Conservation (phyloP, 2,113 vertebrate species). For the Progne subis region DNA sequence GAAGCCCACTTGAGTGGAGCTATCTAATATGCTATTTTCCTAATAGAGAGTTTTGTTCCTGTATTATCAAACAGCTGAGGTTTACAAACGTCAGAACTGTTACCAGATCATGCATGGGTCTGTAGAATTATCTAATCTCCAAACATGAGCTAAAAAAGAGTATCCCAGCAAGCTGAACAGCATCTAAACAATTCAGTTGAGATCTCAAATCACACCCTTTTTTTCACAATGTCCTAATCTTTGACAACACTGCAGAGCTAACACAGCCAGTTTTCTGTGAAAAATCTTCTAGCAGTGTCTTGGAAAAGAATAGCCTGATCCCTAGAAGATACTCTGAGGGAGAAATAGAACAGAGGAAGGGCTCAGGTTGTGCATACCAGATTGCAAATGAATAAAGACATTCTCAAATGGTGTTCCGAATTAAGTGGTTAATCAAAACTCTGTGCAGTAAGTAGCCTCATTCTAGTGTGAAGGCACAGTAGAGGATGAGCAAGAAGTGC, state of each 20-base stretch:
- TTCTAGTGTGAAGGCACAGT: rapidly evolving
- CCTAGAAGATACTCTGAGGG: neutral
- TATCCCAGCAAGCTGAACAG: neutral
- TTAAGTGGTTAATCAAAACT: neutral
- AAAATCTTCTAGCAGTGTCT: neutral
- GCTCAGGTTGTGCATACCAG: neutral
- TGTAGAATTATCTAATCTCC: neutral
- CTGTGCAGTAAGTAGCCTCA: neutral
- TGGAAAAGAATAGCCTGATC: neutral
- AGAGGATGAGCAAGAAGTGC: neutral
- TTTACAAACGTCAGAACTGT: neutral
- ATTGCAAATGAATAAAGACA: neutral
- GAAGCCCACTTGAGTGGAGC: neutral
- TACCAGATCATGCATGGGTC: neutral
- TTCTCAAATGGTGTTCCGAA: neutral
- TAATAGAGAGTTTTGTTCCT: neutral
- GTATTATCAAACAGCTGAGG: neutral
- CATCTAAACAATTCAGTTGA: neutral
- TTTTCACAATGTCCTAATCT: neutral
- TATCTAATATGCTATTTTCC: neutral
- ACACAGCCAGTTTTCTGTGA: neutral
- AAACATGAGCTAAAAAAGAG: neutral
- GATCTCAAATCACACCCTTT: neutral
- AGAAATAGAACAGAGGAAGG: neutral
- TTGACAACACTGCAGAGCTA: neutral